phyloP scores from a whole-genome alignment of 2,888 invertebrate genomes.

The Pachydiplax longipennis region DNA sequence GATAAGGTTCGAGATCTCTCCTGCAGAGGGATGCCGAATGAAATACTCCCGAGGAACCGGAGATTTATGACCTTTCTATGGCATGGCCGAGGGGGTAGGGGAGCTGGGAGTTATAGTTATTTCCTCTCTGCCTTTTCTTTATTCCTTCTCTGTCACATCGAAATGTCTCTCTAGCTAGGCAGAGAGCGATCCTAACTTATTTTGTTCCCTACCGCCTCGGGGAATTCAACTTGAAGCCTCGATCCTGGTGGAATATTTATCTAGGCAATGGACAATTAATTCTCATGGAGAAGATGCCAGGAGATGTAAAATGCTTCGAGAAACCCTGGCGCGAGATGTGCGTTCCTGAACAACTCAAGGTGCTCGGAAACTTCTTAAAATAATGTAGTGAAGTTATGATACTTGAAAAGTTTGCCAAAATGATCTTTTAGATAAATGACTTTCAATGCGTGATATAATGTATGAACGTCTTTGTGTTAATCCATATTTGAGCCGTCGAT shows the following conservation, averaged over 20 bases:
- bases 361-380: too few species aligned
- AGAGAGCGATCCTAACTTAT: background rate
- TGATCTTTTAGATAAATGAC: background rate
- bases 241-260: background rate
- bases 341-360: background rate
- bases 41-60: background rate
- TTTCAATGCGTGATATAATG: too few species aligned
- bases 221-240: background rate
- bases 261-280: background rate
- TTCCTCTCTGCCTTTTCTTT: background rate
- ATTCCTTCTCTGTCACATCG: background rate
- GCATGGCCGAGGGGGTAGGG: background rate
- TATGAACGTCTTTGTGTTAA: too few species aligned
- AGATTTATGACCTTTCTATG: background rate
- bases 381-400: background rate
- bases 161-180: background rate
- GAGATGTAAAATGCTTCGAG: background rate
- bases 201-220: background rate
- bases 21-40: background rate
- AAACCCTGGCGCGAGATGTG: background rate
- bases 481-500: too few species aligned
- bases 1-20: constrained; percentile 19
- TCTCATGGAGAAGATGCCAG: background rate
- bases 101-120: background rate
- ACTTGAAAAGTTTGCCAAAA: background rate